Evolutionary conservation across 2,797 vertebrate species (phyloP).

Genomic region (Spondyliosoma cantharus): DNA sequence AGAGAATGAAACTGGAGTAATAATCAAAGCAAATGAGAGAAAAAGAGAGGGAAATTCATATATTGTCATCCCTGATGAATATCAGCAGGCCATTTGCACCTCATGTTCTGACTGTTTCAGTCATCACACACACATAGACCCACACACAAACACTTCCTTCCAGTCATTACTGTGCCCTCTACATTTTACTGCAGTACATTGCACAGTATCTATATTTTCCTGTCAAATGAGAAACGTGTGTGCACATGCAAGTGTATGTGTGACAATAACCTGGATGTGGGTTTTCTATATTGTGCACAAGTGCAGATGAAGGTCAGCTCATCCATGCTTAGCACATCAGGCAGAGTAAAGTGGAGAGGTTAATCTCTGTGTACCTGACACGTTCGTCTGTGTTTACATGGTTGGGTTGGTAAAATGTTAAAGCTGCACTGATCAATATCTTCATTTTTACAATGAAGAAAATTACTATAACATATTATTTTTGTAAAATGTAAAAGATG

Average conservation of each 20-base stretch:
- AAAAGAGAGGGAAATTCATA: slow-evolving; percentile 33
- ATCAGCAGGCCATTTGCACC: slow-evolving; percentile 29
- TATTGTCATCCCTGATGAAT: slow-evolving; percentile 30
- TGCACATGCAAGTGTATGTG: background rate
- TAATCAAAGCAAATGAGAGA: slow-evolving; percentile 20
- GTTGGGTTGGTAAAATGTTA: too few species aligned
- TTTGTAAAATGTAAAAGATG: background rate
- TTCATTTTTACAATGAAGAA: background rate
- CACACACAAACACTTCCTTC: slow-evolving; percentile 1
- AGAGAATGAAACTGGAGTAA: slow-evolving; percentile 6
- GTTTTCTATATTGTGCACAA: slow-evolving; percentile 1
- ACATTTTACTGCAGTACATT: background rate
- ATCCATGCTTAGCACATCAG: slow-evolving; percentile 13
- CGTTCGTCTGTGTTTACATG: background rate
- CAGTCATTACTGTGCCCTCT: slow-evolving; percentile 10
- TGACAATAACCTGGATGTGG: background rate
- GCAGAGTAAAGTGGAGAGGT: slow-evolving; percentile 21
- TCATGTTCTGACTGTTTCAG: slow-evolving; percentile 32
- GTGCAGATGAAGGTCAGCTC: slow-evolving; percentile 26
- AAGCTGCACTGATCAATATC: background rate
- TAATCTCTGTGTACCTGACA: slow-evolving; percentile 15
- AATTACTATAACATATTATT: too few species aligned
- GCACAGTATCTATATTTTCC: background rate
- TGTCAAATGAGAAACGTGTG: background rate
- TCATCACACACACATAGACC: slow-evolving; percentile 29